A percentile compares a stretch with the other conserved stretches of the same genome.
phyloP scores from a whole-genome alignment of 2,888 invertebrate genomes.

The Xanthia togata region DNA sequence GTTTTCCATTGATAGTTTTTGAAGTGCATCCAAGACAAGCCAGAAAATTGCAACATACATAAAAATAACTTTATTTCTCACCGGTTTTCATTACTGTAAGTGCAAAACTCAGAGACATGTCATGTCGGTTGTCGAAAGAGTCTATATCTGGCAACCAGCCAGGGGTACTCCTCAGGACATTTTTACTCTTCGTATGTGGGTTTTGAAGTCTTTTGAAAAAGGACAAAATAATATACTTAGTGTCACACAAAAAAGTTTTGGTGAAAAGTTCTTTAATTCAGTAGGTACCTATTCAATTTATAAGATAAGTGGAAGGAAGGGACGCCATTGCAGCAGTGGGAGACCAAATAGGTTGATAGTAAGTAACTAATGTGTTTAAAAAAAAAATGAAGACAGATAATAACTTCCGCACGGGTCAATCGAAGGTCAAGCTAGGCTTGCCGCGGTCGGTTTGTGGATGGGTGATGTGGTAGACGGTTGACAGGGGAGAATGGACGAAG shows the following conservation, averaged over 20 bases:
- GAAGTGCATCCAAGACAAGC: not conserved
- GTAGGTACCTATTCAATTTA: too few species aligned
- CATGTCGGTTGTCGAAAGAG: not conserved
- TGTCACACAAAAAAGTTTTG: not conserved
- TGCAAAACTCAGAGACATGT: constrained; percentile 14
- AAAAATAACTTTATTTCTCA: constrained; percentile 4
- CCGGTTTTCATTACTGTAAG: constrained; percentile 36
- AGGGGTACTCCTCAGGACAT: not conserved
- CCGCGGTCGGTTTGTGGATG: too few species aligned
- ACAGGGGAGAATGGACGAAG: too few species aligned
- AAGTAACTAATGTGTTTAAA: too few species aligned
- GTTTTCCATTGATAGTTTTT: not conserved
- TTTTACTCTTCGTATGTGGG: not conserved
- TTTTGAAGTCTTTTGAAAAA: too few species aligned
- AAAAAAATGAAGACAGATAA: too few species aligned
- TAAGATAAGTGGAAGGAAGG: too few species aligned
- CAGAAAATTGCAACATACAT: not conserved
- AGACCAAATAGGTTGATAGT: too few species aligned
- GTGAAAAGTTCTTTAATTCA: not conserved
- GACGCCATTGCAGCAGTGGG: too few species aligned
- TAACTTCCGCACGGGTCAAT: too few species aligned
- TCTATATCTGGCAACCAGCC: constrained; percentile 31
- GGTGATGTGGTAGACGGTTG: too few species aligned
- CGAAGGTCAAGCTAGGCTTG: too few species aligned
- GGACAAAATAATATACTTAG: not conserved